These are phyloP conservation scores for Pseudococcus jackbeardsleyi DNA, from an alignment of 2,888 invertebrate genomes.

Conservation along the genomic window DNA sequence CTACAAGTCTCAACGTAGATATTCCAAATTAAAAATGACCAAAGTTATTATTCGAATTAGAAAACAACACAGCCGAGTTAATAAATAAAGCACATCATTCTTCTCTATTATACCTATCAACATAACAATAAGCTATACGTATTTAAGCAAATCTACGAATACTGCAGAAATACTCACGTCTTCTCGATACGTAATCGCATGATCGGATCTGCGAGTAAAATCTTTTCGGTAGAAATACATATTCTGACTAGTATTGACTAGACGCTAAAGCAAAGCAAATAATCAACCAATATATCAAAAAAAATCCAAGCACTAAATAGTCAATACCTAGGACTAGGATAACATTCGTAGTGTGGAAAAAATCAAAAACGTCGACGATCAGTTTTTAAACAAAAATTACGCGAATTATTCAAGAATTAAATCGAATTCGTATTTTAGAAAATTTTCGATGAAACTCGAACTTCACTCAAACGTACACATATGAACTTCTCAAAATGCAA, in stretches of 20 bases:
- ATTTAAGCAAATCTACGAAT: not conserved
- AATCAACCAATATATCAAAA: not conserved
- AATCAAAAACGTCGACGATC: not conserved
- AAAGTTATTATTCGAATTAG: too few relatives aligned
- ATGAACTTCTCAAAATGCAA: too few relatives aligned
- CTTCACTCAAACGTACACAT: too few relatives aligned
- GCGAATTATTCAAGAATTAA: too few relatives aligned
- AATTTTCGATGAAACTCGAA: too few relatives aligned
- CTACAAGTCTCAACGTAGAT: too few relatives aligned
- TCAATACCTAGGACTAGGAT: not conserved
- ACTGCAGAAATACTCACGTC: constrained; percentile 56
- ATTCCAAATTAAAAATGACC: too few relatives aligned
- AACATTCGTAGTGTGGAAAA: not conserved
- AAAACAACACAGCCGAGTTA: not conserved
- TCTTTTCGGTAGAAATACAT: constrained; percentile 64
- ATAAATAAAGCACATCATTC: not conserved
- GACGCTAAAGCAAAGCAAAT: constrained; percentile 65
- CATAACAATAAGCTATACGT: not conserved
- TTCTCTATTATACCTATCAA: not conserved
- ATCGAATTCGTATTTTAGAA: too few relatives aligned
- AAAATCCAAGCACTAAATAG: constrained; percentile 23
- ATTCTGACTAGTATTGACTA: constrained; percentile 65
- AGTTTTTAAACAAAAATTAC: not conserved
- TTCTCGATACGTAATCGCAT: constrained; percentile 63
- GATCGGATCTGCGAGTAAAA: constrained; percentile 64